Evolutionary conservation across 2,797 vertebrate genomes (phyloP).

Genomic region (Loriculus beryllinus): DNA sequence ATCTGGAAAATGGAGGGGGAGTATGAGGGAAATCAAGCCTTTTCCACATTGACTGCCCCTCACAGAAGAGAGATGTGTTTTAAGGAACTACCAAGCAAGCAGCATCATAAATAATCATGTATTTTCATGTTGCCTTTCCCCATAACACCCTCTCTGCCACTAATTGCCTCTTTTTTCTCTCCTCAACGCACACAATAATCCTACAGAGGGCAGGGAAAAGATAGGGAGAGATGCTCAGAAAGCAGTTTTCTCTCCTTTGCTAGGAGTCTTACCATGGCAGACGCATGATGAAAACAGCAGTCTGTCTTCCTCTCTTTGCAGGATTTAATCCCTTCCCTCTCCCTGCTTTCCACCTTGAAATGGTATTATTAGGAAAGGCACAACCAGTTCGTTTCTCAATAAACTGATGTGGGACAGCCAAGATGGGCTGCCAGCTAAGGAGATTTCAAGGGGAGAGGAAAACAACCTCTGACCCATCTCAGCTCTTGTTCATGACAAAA

Average conservation of each 20-base stretch:
- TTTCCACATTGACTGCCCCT: not conserved
- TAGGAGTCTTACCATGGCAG: not conserved
- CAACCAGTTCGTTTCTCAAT: not conserved
- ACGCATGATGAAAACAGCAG: not conserved
- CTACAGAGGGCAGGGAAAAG: not conserved
- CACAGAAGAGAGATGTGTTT: not conserved
- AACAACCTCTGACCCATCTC: not conserved
- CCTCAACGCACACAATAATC: accelerated
- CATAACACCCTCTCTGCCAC: not conserved
- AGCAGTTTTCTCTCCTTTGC: not conserved
- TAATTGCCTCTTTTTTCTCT: not conserved
- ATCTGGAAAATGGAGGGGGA: not conserved
- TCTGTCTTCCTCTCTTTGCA: not conserved
- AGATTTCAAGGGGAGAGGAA: not conserved
- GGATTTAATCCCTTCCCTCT: not conserved
- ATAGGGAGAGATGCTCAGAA: not conserved
- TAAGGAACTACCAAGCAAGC: not conserved
- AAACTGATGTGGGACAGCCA: not conserved
- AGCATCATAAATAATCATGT: not conserved
- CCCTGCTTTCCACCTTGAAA: not conserved
- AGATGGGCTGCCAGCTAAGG: not conserved
- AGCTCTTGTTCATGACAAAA: not conserved
- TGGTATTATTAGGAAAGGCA: not conserved
- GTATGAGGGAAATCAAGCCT: not conserved
- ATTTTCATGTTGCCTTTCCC: not conserved